Evolutionary conservation across 2,113 vertebrate species (phyloP).

Genomic region (Pelobates fuscus): DNA sequence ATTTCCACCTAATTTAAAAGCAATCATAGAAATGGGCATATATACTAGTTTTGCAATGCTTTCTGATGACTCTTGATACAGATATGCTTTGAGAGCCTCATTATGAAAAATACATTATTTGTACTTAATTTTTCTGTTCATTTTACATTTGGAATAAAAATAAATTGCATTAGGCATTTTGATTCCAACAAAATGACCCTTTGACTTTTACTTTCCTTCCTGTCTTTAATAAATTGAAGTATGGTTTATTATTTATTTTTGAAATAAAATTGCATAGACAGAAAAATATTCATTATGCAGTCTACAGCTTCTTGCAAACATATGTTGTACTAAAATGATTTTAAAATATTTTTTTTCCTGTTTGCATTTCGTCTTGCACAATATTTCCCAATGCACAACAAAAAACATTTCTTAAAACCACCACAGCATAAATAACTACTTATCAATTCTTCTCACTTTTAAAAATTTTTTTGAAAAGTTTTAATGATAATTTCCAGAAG

Average conservation of each 20-base stretch:
- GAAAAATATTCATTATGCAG: no score
- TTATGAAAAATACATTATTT: constrained; percentile 39
- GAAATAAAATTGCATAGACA: no score
- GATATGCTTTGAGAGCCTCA: constrained; percentile 30
- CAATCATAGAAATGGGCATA: constrained; percentile 29
- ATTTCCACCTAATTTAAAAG: constrained; percentile 53
- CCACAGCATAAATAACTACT: no score
- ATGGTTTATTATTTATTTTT: background rate
- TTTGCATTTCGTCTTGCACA: no score
- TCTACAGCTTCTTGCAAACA: no score
- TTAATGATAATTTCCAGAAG: no score
- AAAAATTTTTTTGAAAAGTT: no score
- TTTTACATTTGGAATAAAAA: constrained; percentile 19
- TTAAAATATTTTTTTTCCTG: no score
- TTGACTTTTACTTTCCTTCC: constrained; percentile 2
- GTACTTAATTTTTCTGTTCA: constrained; percentile 38
- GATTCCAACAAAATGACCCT: constrained; percentile 52
- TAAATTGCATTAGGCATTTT: constrained; percentile 53
- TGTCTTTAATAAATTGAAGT: background rate
- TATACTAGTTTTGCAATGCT: constrained; percentile 30
- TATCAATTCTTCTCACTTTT: no score
- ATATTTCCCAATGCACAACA: no score
- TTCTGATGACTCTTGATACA: constrained; percentile 39
- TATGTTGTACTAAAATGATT: no score
- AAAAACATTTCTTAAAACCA: no score